Base-by-base conservation (phyloP, 2,888 invertebrate species). In the Arctia plantaginis region DNA sequence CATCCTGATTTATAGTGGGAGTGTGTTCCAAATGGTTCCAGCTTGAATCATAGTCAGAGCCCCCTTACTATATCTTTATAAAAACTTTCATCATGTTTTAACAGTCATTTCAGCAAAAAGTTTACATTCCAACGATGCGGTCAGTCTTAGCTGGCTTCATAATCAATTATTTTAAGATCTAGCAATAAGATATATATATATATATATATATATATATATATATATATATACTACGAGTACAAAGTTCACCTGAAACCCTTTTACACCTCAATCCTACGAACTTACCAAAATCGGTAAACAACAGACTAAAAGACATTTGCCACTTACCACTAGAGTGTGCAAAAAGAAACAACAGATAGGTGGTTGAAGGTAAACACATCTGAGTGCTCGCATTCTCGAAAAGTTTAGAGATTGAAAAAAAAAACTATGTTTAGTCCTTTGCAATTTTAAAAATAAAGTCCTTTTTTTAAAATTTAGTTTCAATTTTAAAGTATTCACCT, bases 351-450 rank as follows among this genome's bases (percentile, higher is more conserved):
- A 80, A 74, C 82, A 83, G 85, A 85, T 84, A 80, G 75, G 78
- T 75, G 80, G 81, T 77, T 76, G 83, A 84, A 64, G 72, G 85
- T 83, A 89, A 86, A 89, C 85, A 85, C 79, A 66, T 83, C 81
- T 84, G 86, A 90, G 89, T 88, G 89, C 85, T 85, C 82, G 77
- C 85, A 85, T 85, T 88, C 84, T 71, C 39, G 12, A 15, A 12
- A 59, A 59, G 55, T 69, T 39, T 64, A 71, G 10, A 62, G 18
- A 62, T 44, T 30, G 62, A 27, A 44, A 0, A 35, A n/a, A 27
- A 64, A 30, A 64, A 30, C 64, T 64, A 18, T 27, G 0, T 18
- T 47, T 23, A 55, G 51, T 55, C 2, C 51, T 55, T n/a, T 55
- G 12, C n/a, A 55, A 55, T 41, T n/a, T 55, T 71, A 13, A 64